A percentile compares a stretch with the other conserved stretches of the same genome.
Conservation (phyloP, 2,797 vertebrate species). For the Aulostomus chinensis region DNA sequence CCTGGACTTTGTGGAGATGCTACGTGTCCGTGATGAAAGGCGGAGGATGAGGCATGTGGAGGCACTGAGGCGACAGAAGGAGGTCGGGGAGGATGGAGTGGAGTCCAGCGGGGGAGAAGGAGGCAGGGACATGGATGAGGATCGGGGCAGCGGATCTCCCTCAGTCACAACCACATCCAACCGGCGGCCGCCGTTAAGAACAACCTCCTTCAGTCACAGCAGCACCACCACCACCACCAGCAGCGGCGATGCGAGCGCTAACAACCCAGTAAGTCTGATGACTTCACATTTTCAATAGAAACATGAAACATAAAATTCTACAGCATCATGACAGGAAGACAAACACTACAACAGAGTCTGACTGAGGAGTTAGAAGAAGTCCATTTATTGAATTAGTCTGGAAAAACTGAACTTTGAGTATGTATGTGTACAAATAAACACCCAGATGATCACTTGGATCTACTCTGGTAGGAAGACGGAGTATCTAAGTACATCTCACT, state of each 20-base stretch:
- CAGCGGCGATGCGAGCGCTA: neutral
- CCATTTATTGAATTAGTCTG: no score
- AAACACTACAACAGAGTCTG: no score
- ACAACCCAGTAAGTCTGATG: conserved; percentile 43
- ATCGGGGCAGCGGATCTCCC: neutral
- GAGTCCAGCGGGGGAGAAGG: conserved; percentile 2
- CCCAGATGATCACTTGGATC: no score
- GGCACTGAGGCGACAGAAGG: conserved; percentile 74
- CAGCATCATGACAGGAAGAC: no score
- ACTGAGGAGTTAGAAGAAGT: no score
- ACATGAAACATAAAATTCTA: no score
- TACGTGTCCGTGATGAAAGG: conserved; percentile 76
- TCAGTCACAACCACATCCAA: conserved; percentile 1
- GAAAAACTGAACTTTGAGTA: no score
- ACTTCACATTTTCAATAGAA: no score
- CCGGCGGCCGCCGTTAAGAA: conserved; percentile 8
- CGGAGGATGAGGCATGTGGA: conserved; percentile 69
- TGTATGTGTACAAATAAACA: no score
- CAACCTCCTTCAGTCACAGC: neutral
- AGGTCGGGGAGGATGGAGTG: conserved; percentile 49
- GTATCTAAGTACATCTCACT: no score
- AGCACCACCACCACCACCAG: no score
- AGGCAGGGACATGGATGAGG: neutral
- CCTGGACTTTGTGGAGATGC: conserved; percentile 75
- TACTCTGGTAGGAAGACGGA: no score